Conservation (phyloP, 2,113 vertebrate species). For the Erinaceus europaeus region DNA sequence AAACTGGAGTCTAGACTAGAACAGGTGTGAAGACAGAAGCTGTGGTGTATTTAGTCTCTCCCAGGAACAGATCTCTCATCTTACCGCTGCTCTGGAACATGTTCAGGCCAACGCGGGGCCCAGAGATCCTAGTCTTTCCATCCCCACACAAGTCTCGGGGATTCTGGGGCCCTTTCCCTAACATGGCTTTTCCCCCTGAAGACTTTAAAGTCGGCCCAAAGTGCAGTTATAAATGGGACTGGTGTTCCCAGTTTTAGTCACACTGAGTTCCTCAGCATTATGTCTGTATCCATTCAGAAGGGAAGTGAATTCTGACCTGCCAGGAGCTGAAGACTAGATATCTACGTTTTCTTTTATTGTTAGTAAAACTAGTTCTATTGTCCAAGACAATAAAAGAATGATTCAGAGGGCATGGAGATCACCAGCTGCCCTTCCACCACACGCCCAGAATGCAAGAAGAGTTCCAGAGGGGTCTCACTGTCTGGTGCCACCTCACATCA, state of each 20-base stretch:
- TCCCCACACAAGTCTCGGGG: not conserved
- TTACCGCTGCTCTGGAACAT: not conserved
- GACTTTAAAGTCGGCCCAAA: not conserved
- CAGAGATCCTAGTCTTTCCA: not conserved
- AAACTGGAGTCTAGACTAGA: not conserved
- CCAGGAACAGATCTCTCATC: not conserved
- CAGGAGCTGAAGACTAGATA: too few relatives aligned
- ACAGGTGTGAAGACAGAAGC: slow-evolving; percentile 8
- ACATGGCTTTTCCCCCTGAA: not conserved
- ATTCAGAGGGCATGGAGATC: too few relatives aligned
- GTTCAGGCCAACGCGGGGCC: not conserved
- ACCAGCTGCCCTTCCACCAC: too few relatives aligned
- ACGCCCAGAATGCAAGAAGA: too few relatives aligned
- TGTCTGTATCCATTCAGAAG: not conserved
- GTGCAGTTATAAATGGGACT: not conserved
- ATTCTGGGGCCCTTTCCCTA: not conserved
- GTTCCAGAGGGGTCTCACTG: too few relatives aligned
- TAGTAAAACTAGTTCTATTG: too few relatives aligned
- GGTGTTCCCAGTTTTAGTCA: not conserved
- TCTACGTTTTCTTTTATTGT: too few relatives aligned
- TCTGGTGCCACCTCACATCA: too few relatives aligned
- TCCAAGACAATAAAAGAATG: too few relatives aligned
- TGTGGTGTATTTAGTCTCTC: not conserved
- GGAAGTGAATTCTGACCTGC: too few relatives aligned
- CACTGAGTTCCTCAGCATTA: not conserved